A percentile compares a stretch with the other conserved stretches of the same genome.
Conservation (phyloP, 2,888 invertebrate genomes). For the Unio delphinus region DNA sequence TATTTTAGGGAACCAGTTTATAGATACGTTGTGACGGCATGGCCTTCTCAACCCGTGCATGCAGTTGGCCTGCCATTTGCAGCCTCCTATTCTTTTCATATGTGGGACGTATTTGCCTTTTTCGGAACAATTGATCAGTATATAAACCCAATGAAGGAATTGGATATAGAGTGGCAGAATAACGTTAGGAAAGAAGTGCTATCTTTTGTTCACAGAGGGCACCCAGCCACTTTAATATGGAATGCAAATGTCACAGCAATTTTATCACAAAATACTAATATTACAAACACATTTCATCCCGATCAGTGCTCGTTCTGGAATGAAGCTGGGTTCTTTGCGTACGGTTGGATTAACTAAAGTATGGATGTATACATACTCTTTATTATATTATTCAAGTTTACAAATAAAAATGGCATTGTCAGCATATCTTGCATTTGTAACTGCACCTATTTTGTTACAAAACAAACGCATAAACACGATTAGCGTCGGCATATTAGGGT, state of each 20-base stretch:
- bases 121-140: conserved; percentile 44
- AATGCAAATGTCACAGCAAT: conserved; percentile 34
- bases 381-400: too few species aligned
- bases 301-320: conserved; percentile 57
- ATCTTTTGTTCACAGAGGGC: conserved; percentile 46
- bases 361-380: too few species aligned
- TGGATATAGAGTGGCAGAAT: conserved; percentile 43
- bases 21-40: conserved; percentile 53
- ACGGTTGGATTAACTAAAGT: conserved; percentile 56
- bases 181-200: conserved; percentile 48
- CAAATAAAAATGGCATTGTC: too few species aligned
- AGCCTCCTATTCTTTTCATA: conserved; percentile 50
- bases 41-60: conserved; percentile 48
- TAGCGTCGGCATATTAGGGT: too few species aligned
- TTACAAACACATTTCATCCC: conserved; percentile 35
- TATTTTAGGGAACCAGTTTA: conserved; percentile 45
- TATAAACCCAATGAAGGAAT: conserved; percentile 32
- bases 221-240: conserved; percentile 39
- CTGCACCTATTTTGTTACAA: too few species aligned
- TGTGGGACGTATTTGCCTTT: conserved; percentile 57
- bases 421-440: too few species aligned
- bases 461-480: too few species aligned
- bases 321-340: conserved; percentile 47
- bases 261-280: conserved; percentile 31
- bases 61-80: conserved; percentile 27